Percentiles rank a stretch among this genome's conserved stretches.
Conservation (phyloP, 2,797 vertebrate genomes). For the Leptoclinus maculatus region DNA sequence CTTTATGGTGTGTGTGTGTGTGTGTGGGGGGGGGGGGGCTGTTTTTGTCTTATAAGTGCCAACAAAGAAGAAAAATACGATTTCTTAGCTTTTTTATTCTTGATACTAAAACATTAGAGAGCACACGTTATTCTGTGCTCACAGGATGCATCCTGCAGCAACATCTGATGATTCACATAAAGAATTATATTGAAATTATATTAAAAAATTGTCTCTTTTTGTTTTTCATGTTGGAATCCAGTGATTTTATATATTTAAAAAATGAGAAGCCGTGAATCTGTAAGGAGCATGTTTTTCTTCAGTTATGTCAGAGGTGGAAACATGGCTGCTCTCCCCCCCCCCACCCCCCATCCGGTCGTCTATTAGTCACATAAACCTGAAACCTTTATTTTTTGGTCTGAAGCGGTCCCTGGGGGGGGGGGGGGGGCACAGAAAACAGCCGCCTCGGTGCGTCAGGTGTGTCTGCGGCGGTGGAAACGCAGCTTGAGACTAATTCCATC, state of each 20-base stretch:
- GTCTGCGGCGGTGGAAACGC: slow-evolving; percentile 73
- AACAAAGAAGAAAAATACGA: neutral
- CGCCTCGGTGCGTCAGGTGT: slow-evolving; percentile 62
- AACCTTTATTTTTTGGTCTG: slow-evolving; percentile 24
- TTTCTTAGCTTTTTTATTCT: slow-evolving; percentile 41
- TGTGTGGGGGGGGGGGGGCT: too few species aligned
- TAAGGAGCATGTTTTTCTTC: neutral
- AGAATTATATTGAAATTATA: slow-evolving; percentile 31
- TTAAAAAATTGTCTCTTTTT: slow-evolving; percentile 10
- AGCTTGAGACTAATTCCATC: slow-evolving; percentile 83
- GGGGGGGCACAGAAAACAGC: slow-evolving; percentile 40
- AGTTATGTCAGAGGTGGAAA: slow-evolving; percentile 41
- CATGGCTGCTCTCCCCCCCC: slow-evolving; percentile 24
- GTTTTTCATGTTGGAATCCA: neutral
- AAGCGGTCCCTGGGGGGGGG: too few species aligned
- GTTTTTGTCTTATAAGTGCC: slow-evolving; percentile 14
- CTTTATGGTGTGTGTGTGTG: slow-evolving; percentile 14
- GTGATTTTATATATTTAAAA: neutral
- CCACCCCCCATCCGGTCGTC: neutral
- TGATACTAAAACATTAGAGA: slow-evolving; percentile 31
- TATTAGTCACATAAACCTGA: slow-evolving; percentile 27
- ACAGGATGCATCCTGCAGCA: slow-evolving; percentile 23
- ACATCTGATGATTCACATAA: slow-evolving; percentile 56
- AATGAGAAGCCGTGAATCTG: neutral
- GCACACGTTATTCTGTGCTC: slow-evolving; percentile 25